Percentiles rank a stretch among this genome's conserved stretches.
These are phyloP conservation scores for Papilio helenus DNA, from an alignment of 1,140 invertebrate genomes.

Conservation along the genomic window DNA sequence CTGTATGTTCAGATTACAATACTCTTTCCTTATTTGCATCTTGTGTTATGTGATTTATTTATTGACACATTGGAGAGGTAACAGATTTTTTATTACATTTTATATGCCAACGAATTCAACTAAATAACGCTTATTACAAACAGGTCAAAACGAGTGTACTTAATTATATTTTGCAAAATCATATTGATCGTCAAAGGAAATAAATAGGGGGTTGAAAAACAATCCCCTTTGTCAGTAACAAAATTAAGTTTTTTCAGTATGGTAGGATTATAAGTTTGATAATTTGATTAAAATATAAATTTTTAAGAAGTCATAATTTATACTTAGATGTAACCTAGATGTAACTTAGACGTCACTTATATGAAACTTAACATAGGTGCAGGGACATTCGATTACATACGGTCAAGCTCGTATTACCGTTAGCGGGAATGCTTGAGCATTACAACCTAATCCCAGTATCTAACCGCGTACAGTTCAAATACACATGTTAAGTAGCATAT, in stretches of 20 bases:
- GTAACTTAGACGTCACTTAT: not conserved
- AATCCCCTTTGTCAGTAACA: no score
- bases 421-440: not conserved
- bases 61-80: not conserved
- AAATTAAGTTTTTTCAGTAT: no score
- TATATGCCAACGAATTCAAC: no score
- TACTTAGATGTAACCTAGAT: not conserved
- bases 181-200: no score
- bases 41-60: not conserved
- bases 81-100: no score
- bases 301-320: no score
- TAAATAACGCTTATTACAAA: no score
- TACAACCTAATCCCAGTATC: slow-evolving; percentile 6
- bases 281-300: no score
- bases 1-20: slow-evolving; percentile 13
- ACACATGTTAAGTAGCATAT: not conserved
- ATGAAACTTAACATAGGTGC: not conserved
- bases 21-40: slow-evolving; percentile 25
- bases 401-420: not conserved
- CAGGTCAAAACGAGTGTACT: no score
- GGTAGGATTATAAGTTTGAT: no score
- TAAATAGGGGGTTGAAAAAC: no score
- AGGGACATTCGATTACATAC: not conserved
- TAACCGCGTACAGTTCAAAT: not conserved
- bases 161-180: no score